Evolutionary conservation across 2,888 invertebrate species (phyloP), one percentile per base, ranked within the genome.

Genomic region (Pherbina coryleti): DNA sequence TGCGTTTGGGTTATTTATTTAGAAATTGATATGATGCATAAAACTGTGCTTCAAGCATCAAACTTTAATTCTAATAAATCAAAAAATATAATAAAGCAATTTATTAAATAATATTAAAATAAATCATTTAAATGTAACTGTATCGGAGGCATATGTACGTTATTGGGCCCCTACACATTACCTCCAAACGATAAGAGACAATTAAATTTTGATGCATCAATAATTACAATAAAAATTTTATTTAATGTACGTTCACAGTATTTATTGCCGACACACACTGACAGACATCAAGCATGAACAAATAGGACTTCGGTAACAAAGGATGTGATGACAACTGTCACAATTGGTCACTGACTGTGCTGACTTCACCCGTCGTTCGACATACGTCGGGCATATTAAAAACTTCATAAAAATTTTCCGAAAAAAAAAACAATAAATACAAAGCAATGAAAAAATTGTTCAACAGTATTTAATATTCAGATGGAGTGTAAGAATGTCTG

Each of bases 121-220:
- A 44, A 44, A 44, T 44, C 44, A 44, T 44, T 37, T 37, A 37
- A 37, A 37, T 37, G 37, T 8, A 7, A 1, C 8, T 37, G 8
- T 7, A 37, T 7, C 3, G 44, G 14, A 11, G 2, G 44, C 44
- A 44, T 37, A 37, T 37, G 37, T 7, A 44, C 14, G 44, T 44
- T 44, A 44, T 7, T 4, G 1, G 1, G 37, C 44, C 11, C 44
- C 44, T 3, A 11, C 44, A 4, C 11, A 4, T 3, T 14, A 11
- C 77, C 60, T 17, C 77, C 75, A 28, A 51, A 17, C 70, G 25
- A 55, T 28, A 76, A 74, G 28, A 69, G 31, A 76, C 81, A 81
- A 82, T 82, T 82, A 82, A 82, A 82, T 78, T 76, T 75, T 72
- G 67, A 80, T 79, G 82, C 82, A 72, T 80, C 79, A 80, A 78